phyloP scores from a whole-genome alignment of 2,797 vertebrate genomes.

The Cetoscarus ocellatus region DNA sequence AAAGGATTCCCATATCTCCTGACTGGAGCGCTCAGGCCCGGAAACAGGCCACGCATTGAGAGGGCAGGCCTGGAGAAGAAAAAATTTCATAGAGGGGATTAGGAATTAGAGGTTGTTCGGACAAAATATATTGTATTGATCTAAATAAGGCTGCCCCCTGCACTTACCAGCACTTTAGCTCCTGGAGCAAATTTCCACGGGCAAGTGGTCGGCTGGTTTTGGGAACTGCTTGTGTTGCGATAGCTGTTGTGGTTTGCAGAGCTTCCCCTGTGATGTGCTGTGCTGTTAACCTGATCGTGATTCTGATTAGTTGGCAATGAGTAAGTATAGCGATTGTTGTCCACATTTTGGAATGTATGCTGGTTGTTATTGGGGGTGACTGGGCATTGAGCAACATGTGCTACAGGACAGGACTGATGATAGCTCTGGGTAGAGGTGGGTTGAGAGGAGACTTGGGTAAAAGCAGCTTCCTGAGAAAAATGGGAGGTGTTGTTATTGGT shows the following conservation, averaged over 20 bases:
- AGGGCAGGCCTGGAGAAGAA: slow-evolving; percentile 82
- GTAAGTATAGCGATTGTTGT: slow-evolving; percentile 76
- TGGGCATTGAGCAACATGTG: slow-evolving; percentile 57
- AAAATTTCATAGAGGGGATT: background rate
- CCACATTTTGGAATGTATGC: slow-evolving; percentile 65
- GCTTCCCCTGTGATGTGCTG: slow-evolving; percentile 49
- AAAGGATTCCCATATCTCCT: slow-evolving; percentile 88
- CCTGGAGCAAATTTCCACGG: slow-evolving; percentile 82
- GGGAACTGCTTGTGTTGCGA: slow-evolving; percentile 45
- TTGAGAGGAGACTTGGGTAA: slow-evolving; percentile 61
- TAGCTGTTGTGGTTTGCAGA: slow-evolving; percentile 64
- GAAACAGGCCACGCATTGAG: slow-evolving; percentile 85
- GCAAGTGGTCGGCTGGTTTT: slow-evolving; percentile 70
- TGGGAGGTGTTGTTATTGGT: slow-evolving; percentile 51
- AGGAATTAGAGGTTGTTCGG: background rate
- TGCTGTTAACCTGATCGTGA: slow-evolving; percentile 54
- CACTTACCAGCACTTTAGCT: slow-evolving; percentile 87
- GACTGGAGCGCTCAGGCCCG: slow-evolving; percentile 77
- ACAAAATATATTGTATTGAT: slow-evolving; percentile 8
- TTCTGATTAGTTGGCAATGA: slow-evolving; percentile 73
- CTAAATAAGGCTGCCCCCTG: background rate
- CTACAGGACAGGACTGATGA: slow-evolving; percentile 71
- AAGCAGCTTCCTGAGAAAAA: slow-evolving; percentile 76
- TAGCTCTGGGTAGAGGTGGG: slow-evolving; percentile 55
- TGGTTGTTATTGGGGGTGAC: slow-evolving; percentile 69